phyloP scores from a whole-genome alignment of 2,113 vertebrate species.

The Nansenia antarctica region DNA sequence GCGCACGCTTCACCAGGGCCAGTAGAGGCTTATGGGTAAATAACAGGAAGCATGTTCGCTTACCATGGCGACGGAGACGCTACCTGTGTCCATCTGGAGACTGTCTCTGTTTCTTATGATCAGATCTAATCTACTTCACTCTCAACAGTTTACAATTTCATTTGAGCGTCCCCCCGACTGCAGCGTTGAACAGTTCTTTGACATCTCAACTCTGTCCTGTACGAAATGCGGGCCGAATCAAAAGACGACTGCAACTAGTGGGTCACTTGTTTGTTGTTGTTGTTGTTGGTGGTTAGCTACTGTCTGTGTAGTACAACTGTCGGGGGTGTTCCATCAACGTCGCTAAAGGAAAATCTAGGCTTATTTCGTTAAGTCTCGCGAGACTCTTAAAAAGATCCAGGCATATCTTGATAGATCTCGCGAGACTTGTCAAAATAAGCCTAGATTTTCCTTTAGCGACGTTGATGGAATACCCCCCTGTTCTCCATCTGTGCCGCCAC shows the following conservation, averaged over 20 bases:
- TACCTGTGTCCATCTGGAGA: conserved; percentile 1
- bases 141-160: conserved; percentile 72
- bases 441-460: no score
- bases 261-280: conserved; percentile 11
- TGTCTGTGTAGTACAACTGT: neutral
- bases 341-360: no score
- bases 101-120: conserved; percentile 46
- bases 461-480: no score
- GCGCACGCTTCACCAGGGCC: neutral
- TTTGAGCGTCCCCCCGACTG: conserved; percentile 76
- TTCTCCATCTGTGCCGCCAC: no score
- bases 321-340: no score
- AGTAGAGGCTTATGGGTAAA: conserved; percentile 47
- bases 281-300: no score
- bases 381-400: no score
- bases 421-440: no score
- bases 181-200: conserved; percentile 73
- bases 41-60: conserved; percentile 11
- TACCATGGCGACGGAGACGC: conserved; percentile 80
- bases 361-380: no score
- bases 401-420: no score
- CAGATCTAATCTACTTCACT: neutral
- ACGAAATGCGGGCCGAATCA: conserved; percentile 81
- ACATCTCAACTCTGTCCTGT: conserved; percentile 85
- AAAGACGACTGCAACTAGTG: conserved; percentile 69